phyloP scores from a whole-genome alignment of 2,888 invertebrate species.

The Disparrhopalites patrizii region DNA sequence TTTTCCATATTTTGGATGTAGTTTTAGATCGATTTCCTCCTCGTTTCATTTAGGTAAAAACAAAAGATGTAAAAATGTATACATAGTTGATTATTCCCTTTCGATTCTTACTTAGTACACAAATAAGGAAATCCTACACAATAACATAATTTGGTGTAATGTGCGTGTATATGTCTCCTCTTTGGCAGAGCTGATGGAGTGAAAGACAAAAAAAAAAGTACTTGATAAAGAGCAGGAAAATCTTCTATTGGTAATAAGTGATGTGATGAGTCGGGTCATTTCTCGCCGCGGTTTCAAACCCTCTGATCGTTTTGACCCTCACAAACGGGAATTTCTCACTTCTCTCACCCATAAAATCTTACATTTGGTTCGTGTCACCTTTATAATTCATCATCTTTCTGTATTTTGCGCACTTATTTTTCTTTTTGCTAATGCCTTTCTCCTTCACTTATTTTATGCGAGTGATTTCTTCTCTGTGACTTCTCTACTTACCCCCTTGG shows the following conservation, averaged over 20 bases:
- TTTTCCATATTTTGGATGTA: too few relatives aligned
- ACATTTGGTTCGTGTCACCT: slow-evolving; percentile 64
- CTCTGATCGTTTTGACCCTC: slow-evolving; percentile 77
- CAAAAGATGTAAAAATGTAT: too few relatives aligned
- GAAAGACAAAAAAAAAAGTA: not conserved
- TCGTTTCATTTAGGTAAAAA: too few relatives aligned
- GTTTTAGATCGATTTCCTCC: too few relatives aligned
- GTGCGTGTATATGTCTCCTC: not conserved
- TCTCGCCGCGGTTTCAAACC: slow-evolving; percentile 76
- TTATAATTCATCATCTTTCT: slow-evolving; percentile 8
- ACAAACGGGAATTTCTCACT: slow-evolving; percentile 73
- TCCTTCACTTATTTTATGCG: not conserved
- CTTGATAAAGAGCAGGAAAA: not conserved
- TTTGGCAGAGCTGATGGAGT: not conserved
- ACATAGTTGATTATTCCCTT: too few relatives aligned
- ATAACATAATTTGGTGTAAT: not conserved
- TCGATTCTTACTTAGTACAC: too few relatives aligned
- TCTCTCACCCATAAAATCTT: slow-evolving; percentile 76
- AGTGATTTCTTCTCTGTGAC: not conserved
- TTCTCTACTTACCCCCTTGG: not conserved
- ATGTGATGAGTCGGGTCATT: slow-evolving; percentile 55
- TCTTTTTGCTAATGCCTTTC: not conserved
- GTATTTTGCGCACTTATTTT: too few relatives aligned
- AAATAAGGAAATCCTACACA: not conserved
- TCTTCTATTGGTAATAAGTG: slow-evolving; percentile 14